Conservation (phyloP, 2,797 vertebrate species). For the Synanceia verrucosa region DNA sequence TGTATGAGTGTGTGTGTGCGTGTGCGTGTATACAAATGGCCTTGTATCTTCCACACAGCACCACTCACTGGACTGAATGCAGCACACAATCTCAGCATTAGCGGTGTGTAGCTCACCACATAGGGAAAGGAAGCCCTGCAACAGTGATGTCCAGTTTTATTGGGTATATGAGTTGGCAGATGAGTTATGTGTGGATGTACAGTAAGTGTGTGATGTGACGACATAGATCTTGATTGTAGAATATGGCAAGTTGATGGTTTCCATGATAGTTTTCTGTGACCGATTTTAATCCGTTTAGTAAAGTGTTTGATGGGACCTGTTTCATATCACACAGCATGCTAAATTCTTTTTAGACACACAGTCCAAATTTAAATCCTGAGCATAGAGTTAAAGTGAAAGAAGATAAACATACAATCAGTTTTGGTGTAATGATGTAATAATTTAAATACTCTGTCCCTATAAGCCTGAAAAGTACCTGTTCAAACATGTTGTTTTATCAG, state of each 20-base stretch:
- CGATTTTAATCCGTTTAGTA: not conserved
- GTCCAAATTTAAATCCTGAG: not conserved
- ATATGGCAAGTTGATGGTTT: not conserved
- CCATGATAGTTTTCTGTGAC: not conserved
- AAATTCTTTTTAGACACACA: not conserved
- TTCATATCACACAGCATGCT: not conserved
- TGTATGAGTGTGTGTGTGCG: constrained; percentile 1
- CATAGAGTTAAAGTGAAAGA: not conserved
- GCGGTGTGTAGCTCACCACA: constrained; percentile 31
- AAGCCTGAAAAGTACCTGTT: not conserved
- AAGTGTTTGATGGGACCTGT: not conserved
- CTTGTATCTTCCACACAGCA: constrained; percentile 55
- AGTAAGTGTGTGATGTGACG: constrained; percentile 9
- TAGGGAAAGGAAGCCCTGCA: constrained; percentile 17
- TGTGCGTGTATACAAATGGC: constrained; percentile 26
- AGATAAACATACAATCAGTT: not conserved
- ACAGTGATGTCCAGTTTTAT: constrained; percentile 2
- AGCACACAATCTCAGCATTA: constrained; percentile 54
- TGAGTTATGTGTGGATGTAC: not conserved
- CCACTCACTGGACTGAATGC: constrained; percentile 54
- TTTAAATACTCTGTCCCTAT: not conserved
- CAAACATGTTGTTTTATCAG: not conserved
- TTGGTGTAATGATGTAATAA: too few relatives aligned
- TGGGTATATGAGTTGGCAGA: not conserved
- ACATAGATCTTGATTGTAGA: constrained; percentile 3